Evolutionary conservation across 2,797 vertebrate species (phyloP).

Genomic region (Loris lydekkerianus): DNA sequence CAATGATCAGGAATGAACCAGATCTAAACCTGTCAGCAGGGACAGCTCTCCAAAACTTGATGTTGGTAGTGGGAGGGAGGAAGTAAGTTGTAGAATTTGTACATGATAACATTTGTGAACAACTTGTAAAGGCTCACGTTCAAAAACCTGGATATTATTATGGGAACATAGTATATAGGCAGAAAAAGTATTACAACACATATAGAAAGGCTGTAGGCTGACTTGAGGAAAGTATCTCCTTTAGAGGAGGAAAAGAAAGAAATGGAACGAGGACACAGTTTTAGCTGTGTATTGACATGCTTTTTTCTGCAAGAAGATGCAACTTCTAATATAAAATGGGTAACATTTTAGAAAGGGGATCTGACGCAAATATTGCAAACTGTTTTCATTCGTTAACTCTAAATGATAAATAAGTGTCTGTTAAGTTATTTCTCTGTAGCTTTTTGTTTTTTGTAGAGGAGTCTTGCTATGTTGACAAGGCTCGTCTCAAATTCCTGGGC

Average conservation of each 20-base stretch:
- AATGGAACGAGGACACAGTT: background rate
- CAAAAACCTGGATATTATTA: background rate
- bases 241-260: background rate
- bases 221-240: background rate
- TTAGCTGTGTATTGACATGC: background rate
- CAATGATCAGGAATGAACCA: background rate
- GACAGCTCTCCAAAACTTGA: background rate
- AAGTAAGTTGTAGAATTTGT: background rate
- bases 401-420: too few relatives aligned
- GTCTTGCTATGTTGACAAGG: too few relatives aligned
- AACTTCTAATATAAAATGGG: too few relatives aligned
- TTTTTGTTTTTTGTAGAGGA: too few relatives aligned
- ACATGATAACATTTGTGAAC: background rate
- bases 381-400: background rate
- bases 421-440: too few relatives aligned
- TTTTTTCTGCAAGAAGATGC: background rate
- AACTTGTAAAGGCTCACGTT: background rate
- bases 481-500: too few relatives aligned
- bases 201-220: background rate
- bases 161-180: background rate
- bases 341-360: background rate
- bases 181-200: background rate
- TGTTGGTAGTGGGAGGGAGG: background rate
- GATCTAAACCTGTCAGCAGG: background rate
- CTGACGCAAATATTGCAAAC: background rate